A percentile compares a stretch with the other conserved stretches of the same genome.
Conservation (phyloP, 2,797 vertebrate genomes). For the Sebastes hubbsi region DNA sequence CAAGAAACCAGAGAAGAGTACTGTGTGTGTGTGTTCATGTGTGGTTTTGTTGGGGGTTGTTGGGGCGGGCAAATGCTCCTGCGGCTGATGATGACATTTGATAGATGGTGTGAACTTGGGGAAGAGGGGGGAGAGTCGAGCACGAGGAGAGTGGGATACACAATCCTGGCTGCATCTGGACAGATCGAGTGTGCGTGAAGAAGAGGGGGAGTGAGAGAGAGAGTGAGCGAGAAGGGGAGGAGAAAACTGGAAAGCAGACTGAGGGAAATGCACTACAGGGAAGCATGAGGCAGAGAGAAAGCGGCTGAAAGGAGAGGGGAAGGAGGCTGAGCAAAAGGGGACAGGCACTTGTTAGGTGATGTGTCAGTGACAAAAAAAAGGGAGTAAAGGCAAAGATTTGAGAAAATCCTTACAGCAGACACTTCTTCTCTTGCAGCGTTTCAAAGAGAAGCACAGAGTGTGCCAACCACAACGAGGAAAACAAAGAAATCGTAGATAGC, state of each 20-base stretch:
- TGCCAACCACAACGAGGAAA: conserved; percentile 2
- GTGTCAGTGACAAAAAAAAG: conserved; percentile 40
- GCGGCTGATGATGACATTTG: conserved; percentile 48
- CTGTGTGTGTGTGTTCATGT: conserved; percentile 11
- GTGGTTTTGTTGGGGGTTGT: background rate
- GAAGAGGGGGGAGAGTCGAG: conserved; percentile 15
- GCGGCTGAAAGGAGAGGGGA: conserved; percentile 43
- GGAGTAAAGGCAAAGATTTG: conserved; percentile 30
- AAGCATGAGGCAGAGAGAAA: conserved; percentile 47
- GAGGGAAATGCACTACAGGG: conserved; percentile 55
- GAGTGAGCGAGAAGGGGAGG: conserved; percentile 56
- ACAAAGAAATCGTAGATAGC: conserved; percentile 19
- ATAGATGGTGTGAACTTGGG: conserved; percentile 43
- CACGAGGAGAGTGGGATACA: conserved; percentile 49
- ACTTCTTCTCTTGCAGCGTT: conserved; percentile 17
- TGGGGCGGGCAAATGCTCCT: background rate
- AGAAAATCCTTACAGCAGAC: conserved; percentile 10
- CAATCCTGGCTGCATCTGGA: conserved; percentile 72
- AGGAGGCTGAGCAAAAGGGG: conserved; percentile 46
- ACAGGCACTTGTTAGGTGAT: conserved; percentile 70
- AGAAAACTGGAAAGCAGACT: conserved; percentile 60
- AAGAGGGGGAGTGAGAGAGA: conserved; percentile 16
- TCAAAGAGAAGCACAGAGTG: conserved; percentile 35
- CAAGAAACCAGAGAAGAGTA: background rate
- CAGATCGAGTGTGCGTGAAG: conserved; percentile 57